Evolutionary conservation across 2,797 vertebrate species (phyloP).

Genomic region (Periparus ater): DNA sequence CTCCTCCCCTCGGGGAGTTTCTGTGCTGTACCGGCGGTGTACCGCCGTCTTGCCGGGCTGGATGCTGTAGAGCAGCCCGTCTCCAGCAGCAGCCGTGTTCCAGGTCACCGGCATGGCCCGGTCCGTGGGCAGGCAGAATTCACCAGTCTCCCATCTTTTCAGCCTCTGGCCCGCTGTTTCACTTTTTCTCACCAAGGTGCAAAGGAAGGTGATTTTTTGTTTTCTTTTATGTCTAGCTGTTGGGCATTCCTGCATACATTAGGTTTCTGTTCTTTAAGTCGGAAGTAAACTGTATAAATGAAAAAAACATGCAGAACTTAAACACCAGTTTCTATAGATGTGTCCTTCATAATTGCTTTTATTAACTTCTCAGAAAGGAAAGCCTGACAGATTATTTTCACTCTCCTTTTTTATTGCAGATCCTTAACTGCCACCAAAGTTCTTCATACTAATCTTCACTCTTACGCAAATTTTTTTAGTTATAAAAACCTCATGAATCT

Average conservation of each 20-base stretch:
- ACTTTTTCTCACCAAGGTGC: neutral
- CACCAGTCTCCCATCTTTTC: neutral
- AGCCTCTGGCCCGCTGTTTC: neutral
- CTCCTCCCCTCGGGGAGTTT: too few species aligned
- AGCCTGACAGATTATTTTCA: neutral
- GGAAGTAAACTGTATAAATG: neutral
- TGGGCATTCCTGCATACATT: fast-evolving
- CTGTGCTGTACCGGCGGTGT: too few species aligned
- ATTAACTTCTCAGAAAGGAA: neutral
- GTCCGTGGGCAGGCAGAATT: fast-evolving
- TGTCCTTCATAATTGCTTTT: neutral
- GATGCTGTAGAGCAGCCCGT: neutral
- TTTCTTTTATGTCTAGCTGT: neutral
- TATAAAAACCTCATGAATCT: neutral
- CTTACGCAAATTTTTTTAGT: neutral
- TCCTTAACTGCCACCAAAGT: neutral
- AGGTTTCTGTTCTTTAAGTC: neutral
- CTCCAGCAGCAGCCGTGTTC: neutral
- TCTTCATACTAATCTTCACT: neutral
- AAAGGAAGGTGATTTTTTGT: neutral
- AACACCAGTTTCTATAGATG: neutral
- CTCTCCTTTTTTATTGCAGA: neutral
- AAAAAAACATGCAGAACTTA: neutral
- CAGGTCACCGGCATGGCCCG: neutral
- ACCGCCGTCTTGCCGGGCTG: too few species aligned